Base-by-base conservation (phyloP, 1,140 invertebrate species). In the Drosophila pruinosa region DNA sequence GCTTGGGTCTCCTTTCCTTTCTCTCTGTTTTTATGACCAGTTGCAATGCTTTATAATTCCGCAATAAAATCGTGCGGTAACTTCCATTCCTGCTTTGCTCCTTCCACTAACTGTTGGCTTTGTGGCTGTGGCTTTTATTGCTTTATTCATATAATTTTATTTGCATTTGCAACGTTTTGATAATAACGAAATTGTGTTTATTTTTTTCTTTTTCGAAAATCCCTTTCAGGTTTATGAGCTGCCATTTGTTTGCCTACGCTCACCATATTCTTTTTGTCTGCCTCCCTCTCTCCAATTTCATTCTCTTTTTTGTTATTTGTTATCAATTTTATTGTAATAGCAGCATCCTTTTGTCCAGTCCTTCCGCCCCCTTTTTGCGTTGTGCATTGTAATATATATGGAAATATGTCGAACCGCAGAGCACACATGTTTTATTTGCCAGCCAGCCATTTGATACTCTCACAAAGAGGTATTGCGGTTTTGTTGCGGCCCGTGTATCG, bases 141-240 rank as follows among this genome's bases (percentile, higher is more conserved):
- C 68, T 71, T 56, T 50, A 71, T 71, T 57, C 61, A 39, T 71
- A 64, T 71, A 50, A 71, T 71, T 71, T 71, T 71, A 65, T 71
- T 71, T 71, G 61, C 61, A 64, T 64, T 71, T 56, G 52, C 61
- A 65, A 71, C 68, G 45, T 56, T 71, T 71, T 71, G 52, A 71
- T 71, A 57, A 65, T 57, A 71, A 71, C 68, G 34, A 64, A 56
- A 71, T 57, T 71, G 61, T 65, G 68, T 57, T 64, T 57, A 57
- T 71, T 65, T 64, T 45, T 19, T 28, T 28, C 14, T 10, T 24
- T 47, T 47, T 47, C 10, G 28, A 52, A 70, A 65, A 69, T 69
- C 61, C 64, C 47, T 71, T 71, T 71, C 24, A 71, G 52, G 26
- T 65, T 71, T 71, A 57, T 71, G 68, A 57, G 68, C 53, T 57